phyloP scores from a whole-genome alignment of 2,113 vertebrate genomes.

The Pavo muticus region DNA sequence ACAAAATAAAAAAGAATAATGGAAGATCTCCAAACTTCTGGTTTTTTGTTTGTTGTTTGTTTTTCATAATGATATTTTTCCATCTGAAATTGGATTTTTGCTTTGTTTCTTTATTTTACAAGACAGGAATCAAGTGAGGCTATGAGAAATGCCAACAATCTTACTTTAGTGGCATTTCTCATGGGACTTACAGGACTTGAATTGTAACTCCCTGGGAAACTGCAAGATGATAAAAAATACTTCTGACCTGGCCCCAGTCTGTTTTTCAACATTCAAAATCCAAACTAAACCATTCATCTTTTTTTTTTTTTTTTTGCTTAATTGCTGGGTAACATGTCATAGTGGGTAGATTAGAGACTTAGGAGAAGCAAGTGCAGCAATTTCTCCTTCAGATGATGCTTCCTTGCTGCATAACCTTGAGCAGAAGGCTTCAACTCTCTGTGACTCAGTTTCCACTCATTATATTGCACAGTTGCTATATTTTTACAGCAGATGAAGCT shows the following conservation, averaged over 20 bases:
- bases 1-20: neutral
- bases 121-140: neutral
- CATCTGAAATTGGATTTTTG: neutral
- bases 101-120: neutral
- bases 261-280: neutral
- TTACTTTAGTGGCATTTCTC: neutral
- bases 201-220: neutral
- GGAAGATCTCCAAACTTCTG: no score
- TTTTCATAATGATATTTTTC: neutral
- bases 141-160: neutral
- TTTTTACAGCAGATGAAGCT: neutral
- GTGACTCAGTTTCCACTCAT: neutral
- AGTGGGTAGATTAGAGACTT: neutral
- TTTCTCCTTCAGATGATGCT: neutral
- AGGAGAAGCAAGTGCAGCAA: neutral
- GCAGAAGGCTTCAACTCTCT: neutral
- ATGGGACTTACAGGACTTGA: neutral
- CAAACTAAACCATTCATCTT: neutral
- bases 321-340: neutral
- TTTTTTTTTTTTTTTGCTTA: neutral
- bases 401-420: neutral
- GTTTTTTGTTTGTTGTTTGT: neutral
- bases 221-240: neutral
- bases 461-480: neutral
- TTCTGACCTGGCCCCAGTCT: neutral